These are phyloP conservation scores for Drosophila lini DNA, from an alignment of 1,140 invertebrate genomes.

Conservation along the genomic window DNA sequence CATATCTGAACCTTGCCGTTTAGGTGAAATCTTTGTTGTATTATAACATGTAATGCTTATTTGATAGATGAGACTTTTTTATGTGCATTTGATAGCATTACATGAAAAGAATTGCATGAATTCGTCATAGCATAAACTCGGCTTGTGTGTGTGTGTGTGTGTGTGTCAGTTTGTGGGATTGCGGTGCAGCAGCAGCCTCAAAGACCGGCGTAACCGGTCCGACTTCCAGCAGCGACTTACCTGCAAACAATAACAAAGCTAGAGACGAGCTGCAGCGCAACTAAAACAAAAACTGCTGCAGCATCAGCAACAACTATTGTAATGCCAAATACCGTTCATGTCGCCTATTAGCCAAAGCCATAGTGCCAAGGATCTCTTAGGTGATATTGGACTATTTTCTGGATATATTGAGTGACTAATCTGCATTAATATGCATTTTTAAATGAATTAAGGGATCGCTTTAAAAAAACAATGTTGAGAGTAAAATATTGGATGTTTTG, in stretches of 20 bases:
- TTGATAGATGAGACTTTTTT: no score
- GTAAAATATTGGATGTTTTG: no score
- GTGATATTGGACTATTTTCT: no score
- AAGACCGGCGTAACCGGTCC: slow-evolving; percentile 34
- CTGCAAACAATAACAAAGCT: slow-evolving; percentile 35
- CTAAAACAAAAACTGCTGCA: slow-evolving; percentile 10
- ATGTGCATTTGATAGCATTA: background rate
- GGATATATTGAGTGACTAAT: no score
- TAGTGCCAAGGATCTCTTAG: background rate
- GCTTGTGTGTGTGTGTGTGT: background rate
- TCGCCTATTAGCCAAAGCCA: slow-evolving; percentile 11
- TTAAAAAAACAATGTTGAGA: no score
- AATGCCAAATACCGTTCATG: slow-evolving; percentile 29
- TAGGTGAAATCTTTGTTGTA: no score
- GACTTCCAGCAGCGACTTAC: slow-evolving; percentile 29
- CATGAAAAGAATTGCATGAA: background rate
- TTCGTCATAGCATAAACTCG: slow-evolving; percentile 1
- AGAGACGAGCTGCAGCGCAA: slow-evolving; percentile 5
- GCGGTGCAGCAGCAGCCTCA: slow-evolving; percentile 15
- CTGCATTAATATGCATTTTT: no score
- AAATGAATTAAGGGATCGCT: no score
- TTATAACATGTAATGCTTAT: background rate
- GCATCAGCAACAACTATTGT: slow-evolving; percentile 30
- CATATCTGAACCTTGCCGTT: background rate
- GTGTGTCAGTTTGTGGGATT: slow-evolving; percentile 6